phyloP scores from a whole-genome alignment of 2,113 vertebrate genomes.

The Thermophis baileyi region DNA sequence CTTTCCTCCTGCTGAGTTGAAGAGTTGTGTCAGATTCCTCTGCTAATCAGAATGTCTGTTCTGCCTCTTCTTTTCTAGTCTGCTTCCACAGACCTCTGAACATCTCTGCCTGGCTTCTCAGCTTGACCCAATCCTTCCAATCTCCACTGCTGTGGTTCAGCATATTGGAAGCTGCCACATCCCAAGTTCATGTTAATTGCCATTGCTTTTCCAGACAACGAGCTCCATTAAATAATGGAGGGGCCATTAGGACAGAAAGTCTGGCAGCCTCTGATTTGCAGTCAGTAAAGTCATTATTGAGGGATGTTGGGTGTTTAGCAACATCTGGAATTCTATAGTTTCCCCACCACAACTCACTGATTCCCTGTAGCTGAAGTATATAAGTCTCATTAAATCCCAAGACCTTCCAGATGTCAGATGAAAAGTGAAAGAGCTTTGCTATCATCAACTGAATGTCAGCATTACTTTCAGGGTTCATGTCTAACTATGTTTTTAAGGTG shows the following conservation, averaged over 20 bases:
- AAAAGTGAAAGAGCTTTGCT: neutral
- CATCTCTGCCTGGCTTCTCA: neutral
- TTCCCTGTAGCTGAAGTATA: neutral
- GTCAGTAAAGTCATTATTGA: neutral
- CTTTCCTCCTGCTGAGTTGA: neutral
- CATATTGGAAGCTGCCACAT: neutral
- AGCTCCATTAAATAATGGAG: neutral
- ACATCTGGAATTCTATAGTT: neutral
- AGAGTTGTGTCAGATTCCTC: neutral
- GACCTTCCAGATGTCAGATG: neutral
- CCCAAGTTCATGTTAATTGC: neutral
- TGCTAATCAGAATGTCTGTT: neutral
- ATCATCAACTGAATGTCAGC: neutral
- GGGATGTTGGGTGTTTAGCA: neutral
- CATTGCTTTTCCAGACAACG: neutral
- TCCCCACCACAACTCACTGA: neutral
- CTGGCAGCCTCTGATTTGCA: neutral
- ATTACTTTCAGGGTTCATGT: neutral
- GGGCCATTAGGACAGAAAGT: neutral
- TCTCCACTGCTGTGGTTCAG: neutral
- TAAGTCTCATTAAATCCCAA: neutral
- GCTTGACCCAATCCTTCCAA: neutral
- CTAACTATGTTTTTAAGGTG: neutral
- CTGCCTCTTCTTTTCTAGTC: neutral
- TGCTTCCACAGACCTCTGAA: neutral